phyloP scores from a whole-genome alignment of 2,888 invertebrate genomes.

The Harpagoxenus sublaevis region DNA sequence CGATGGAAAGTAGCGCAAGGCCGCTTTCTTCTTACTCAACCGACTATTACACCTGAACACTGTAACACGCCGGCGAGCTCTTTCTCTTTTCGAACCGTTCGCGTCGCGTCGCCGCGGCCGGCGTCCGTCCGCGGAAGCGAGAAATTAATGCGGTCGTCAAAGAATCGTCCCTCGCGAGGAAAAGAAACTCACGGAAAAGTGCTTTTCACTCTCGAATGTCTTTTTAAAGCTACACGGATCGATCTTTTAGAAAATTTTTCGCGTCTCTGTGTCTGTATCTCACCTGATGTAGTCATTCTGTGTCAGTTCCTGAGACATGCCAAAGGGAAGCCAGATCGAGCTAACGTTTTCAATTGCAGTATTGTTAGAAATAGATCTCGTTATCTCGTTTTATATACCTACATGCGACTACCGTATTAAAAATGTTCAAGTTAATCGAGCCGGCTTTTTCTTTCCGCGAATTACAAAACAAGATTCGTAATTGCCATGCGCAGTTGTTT shows the following conservation, averaged over 20 bases:
- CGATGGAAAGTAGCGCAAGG: conserved; percentile 84
- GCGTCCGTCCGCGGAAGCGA: conserved; percentile 66
- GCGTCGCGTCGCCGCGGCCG: conserved; percentile 18
- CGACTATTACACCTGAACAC: conserved; percentile 79
- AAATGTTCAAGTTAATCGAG: neutral
- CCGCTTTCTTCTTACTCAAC: conserved; percentile 84
- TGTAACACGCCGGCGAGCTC: conserved; percentile 66
- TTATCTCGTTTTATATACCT: neutral
- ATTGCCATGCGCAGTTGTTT: neutral
- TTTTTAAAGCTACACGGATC: neutral
- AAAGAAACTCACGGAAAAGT: conserved; percentile 70
- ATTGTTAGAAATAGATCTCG: conserved; percentile 14
- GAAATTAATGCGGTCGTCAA: conserved; percentile 74
- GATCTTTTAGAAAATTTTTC: neutral
- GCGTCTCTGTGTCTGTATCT: too few relatives aligned
- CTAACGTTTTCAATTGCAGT: neutral
- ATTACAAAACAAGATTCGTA: neutral
- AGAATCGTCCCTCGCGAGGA: conserved; percentile 60
- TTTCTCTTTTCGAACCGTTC: conserved; percentile 70
- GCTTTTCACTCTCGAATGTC: conserved; percentile 66
- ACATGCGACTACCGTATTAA: neutral
- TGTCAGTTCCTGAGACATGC: neutral
- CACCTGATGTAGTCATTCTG: neutral
- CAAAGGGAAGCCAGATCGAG: neutral
- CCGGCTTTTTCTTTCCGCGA: neutral